Evolutionary conservation across 2,113 vertebrate genomes (phyloP), one percentile per base, ranked within the genome.

Genomic region (Triplophysa rosa): DNA sequence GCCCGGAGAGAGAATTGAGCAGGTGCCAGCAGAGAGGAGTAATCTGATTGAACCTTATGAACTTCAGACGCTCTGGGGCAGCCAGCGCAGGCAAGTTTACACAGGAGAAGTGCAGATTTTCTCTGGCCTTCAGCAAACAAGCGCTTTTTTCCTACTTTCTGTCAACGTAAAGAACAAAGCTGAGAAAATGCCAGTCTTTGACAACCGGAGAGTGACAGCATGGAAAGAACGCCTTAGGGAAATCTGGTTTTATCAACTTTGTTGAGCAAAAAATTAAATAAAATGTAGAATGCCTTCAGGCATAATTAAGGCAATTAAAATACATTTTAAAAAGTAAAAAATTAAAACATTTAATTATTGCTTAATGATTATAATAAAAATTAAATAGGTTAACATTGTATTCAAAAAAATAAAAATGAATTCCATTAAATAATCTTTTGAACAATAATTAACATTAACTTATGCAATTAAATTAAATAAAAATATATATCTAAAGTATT

Each of bases 61-160:
- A 81, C 79, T 62, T 59, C 21, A n/a, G 52, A 56, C 69, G 61
- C 33, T 81, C 49, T 37, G 74, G 10, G 59, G 19, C 59, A 71
- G 70, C 76, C 69, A 82, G 45, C 14, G 8, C 17, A 76, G 70
- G 42, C 83, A 76, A 79, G 80, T 84, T 84, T 79, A 82, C 80
- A 84, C 80, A 84, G 77, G 71, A 76, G 52, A 76, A 70, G 42
- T 75, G 76, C 75, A 67, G 67, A 62, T 24, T 45, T 56, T 78
- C 23, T 40, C 33, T 56, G 10, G 63, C 19, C 76, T 70, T 11
- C n/a, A 12, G 33, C 69, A 81, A 75, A 81, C 69, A 84, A 8
- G 9, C 0, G 0, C 16, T 65, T 76, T 65, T 37, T 76, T 63
- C 19, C 7, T 29, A 59, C 37, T 21, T 24, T 71, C 13, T 68